These are phyloP conservation scores for Neostethus bicornis DNA, from an alignment of 2,797 vertebrate species.

Conservation along the genomic window DNA sequence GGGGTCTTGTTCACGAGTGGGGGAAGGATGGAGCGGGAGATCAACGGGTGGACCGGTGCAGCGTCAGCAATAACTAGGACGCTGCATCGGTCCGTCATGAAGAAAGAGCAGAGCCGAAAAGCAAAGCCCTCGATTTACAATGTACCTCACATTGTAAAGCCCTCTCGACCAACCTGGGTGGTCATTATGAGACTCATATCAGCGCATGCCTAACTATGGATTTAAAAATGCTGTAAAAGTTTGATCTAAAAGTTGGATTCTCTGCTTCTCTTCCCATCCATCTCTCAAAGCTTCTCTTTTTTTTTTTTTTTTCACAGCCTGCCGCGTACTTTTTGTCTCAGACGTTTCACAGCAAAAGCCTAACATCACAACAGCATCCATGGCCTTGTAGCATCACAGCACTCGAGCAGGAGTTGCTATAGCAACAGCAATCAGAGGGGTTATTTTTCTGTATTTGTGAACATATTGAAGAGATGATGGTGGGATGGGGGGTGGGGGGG, in stretches of 20 bases:
- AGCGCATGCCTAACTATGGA: too few relatives aligned
- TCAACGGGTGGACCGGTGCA: too few relatives aligned
- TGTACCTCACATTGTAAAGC: too few relatives aligned
- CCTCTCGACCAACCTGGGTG: too few relatives aligned
- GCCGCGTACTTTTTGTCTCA: slow-evolving; percentile 42
- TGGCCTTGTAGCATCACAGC: slow-evolving; percentile 75
- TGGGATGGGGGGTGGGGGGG: slow-evolving; percentile 49
- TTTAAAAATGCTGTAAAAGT: too few relatives aligned
- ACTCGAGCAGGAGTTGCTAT: slow-evolving; percentile 77
- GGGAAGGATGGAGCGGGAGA: too few relatives aligned
- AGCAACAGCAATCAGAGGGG: slow-evolving; percentile 75
- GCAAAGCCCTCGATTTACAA: too few relatives aligned
- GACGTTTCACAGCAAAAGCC: slow-evolving; percentile 57
- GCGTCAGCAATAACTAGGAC: too few relatives aligned
- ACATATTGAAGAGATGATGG: slow-evolving; percentile 69
- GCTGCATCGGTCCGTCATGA: too few relatives aligned
- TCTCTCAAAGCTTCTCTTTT: slow-evolving; percentile 14
- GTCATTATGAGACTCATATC: too few relatives aligned
- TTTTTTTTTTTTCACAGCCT: neutral
- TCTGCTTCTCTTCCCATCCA: neutral
- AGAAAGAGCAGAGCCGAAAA: too few relatives aligned
- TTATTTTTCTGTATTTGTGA: slow-evolving; percentile 71
- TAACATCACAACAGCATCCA: slow-evolving; percentile 66
- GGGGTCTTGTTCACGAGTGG: too few relatives aligned
- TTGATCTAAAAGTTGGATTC: slow-evolving; percentile 5